Base-by-base conservation (phyloP, 2,888 invertebrate species). In the Ichneumon xanthorius region DNA sequence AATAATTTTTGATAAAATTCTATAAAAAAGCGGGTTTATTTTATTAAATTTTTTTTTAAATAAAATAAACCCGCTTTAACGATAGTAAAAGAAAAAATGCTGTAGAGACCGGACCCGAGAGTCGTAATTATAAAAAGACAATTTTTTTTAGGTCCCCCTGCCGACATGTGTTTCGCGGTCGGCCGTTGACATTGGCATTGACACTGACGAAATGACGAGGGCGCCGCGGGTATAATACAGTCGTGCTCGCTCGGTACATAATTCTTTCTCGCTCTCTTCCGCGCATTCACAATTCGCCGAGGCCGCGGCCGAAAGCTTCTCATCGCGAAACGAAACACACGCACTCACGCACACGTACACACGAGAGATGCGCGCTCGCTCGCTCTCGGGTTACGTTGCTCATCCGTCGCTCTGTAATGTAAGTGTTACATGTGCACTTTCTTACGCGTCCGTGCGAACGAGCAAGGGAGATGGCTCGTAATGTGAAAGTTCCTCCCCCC, bases 401-500 rank as follows among this genome's bases (percentile, higher is more conserved):
- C 58, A 45, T 48, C 40, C 58, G 61, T 81, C 73, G 84, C 86
- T 85, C 82, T 86, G 88, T 92, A 91, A 91, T 90, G 88, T 91
- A 91, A 92, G 91, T 90, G 92, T 93, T 93, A 92, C 92, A 92
- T 92, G 90, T 92, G 89, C 92, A 92, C 93, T 93, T 93, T 92
- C 92, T 91, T 92, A 88, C 86, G 84, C 82, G 50, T 58, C 61
- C 78, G 80, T 58, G 85, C 72, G 72, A 82, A 58, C 80, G 84
- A 58, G 83, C 68, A 55, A 81, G 78, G 73, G 55, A 84, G 86
- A 85, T 75, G 73, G 80, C 77, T 77, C 53, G 78, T 87, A 84
- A 87, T 87, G 91, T 90, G 91, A 91, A 92, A 92, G 91, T 92
- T 89, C 37, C 37, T 0, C 9, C 37, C 37, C 9, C 37, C 37